A percentile compares a stretch with the other conserved stretches of the same genome.
Evolutionary conservation across 2,797 vertebrate species (phyloP).

Genomic region (Pteronotus mesoamericanus): DNA sequence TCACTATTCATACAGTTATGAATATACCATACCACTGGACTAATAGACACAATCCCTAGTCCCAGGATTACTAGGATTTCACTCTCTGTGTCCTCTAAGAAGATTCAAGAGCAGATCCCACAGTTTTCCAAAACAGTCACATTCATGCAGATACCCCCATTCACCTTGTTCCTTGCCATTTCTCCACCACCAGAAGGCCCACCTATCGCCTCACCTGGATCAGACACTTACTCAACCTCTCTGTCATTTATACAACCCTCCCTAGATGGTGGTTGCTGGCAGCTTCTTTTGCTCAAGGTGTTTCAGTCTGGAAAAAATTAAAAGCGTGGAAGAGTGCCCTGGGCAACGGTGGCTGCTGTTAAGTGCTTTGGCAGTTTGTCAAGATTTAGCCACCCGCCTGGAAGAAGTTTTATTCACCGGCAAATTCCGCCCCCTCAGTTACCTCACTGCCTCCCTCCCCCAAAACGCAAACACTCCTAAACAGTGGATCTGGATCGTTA

Average conservation of each 20-base stretch:
- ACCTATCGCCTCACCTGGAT: constrained; percentile 48
- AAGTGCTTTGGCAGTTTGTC: constrained; percentile 63
- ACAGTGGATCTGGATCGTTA: background rate
- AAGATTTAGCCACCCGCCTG: constrained; percentile 63
- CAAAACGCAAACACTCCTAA: background rate
- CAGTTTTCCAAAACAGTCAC: background rate
- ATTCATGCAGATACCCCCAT: rapidly evolving
- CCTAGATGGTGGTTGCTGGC: constrained; percentile 32
- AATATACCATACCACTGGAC: background rate
- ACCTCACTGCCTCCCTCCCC: background rate
- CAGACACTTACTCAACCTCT: background rate
- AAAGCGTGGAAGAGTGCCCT: constrained; percentile 50
- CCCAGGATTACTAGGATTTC: background rate
- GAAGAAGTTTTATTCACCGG: constrained; percentile 44
- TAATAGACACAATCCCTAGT: background rate
- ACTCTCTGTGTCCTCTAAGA: background rate
- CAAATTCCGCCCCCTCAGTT: background rate
- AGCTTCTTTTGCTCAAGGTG: constrained; percentile 45
- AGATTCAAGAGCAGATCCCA: background rate
- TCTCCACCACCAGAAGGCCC: constrained; percentile 44
- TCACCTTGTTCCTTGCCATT: background rate
- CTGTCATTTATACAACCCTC: constrained; percentile 22
- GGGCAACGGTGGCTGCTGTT: constrained; percentile 37
- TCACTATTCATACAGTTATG: background rate
- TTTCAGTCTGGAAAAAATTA: constrained; percentile 63